Conservation (phyloP, 2,888 invertebrate genomes). For the Amphiduros pacificus region DNA sequence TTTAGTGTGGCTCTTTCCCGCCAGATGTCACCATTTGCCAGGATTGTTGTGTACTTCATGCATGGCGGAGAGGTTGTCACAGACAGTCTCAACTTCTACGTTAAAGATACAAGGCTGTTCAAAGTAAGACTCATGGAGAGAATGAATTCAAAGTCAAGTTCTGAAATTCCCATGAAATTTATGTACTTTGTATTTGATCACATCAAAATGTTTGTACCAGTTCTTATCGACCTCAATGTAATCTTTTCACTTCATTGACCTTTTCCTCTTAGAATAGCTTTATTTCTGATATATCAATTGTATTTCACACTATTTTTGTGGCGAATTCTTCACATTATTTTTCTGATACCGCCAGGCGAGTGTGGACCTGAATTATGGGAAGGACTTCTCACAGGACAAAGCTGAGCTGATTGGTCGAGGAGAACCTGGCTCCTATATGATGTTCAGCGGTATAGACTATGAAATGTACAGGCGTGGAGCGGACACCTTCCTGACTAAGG, state of each 20-base stretch:
- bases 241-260: too few relatives aligned
- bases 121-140: too few relatives aligned
- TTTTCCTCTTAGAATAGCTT: too few relatives aligned
- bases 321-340: too few relatives aligned
- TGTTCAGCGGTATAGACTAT: constrained; percentile 76
- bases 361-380: constrained; percentile 77
- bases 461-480: constrained; percentile 35
- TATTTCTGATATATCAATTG: too few relatives aligned
- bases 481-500: constrained; percentile 29
- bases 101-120: constrained; percentile 79
- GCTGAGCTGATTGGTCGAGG: constrained; percentile 93
- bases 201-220: too few relatives aligned
- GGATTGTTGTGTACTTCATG: constrained; percentile 80
- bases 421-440: constrained; percentile 93
- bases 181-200: too few relatives aligned
- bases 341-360: constrained; percentile 51
- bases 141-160: too few relatives aligned
- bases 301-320: too few relatives aligned
- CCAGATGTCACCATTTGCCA: constrained; percentile 79
- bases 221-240: too few relatives aligned
- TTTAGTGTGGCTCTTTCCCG: constrained; percentile 61
- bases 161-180: too few relatives aligned
- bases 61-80: constrained; percentile 79
- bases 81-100: constrained; percentile 89
- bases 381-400: constrained; percentile 88